Conservation (phyloP, 1,140 invertebrate species). For the Rhopalosiphum padi region DNA sequence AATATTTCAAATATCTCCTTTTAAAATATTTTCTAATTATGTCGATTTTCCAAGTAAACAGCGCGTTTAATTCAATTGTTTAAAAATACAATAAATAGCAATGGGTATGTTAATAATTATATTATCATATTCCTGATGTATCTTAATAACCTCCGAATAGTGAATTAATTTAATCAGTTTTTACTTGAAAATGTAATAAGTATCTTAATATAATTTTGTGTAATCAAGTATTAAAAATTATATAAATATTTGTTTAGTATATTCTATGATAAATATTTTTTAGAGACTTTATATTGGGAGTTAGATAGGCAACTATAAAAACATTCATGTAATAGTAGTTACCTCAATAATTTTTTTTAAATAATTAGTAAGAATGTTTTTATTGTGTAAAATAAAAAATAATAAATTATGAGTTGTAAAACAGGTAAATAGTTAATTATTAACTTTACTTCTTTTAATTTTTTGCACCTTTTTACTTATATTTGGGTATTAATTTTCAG, state of each 20-base stretch:
- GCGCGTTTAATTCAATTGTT: background rate
- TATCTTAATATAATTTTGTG: background rate
- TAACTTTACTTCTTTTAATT: background rate
- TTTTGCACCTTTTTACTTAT: background rate
- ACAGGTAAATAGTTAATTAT: background rate
- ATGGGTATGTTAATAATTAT: background rate
- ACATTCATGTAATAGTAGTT: background rate
- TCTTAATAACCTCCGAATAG: background rate
- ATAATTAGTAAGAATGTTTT: background rate
- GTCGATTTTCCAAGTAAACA: background rate
- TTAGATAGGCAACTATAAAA: conserved; percentile 45
- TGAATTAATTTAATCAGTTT: too few relatives aligned
- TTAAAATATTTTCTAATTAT: background rate
- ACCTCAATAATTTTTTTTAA: background rate
- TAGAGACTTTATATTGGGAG: background rate
- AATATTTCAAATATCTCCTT: background rate
- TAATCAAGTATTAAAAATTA: background rate
- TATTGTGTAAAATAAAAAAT: background rate
- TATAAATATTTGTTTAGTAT: background rate
- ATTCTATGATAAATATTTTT: background rate
- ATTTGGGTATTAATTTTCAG: background rate
- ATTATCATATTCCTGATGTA: background rate
- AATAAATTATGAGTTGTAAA: background rate
- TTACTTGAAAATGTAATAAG: background rate
- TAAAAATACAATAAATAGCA: background rate